Evolutionary conservation across 1,140 invertebrate species (phyloP).

Genomic region (Aphis craccivora): DNA sequence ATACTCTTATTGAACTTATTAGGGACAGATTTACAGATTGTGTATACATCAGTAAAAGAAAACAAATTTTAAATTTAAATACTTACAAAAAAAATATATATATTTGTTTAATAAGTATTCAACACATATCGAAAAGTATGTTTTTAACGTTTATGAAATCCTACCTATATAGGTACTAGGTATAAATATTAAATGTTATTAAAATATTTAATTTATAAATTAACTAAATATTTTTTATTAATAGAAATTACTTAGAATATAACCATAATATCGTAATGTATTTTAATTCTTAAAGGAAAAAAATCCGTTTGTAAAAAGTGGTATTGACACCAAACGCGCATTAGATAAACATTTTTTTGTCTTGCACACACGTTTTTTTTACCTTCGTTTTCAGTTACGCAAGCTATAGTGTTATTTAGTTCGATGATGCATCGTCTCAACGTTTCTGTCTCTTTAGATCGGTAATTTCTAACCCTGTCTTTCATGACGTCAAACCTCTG

Average conservation of each 20-base stretch:
- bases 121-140: not conserved
- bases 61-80: not conserved
- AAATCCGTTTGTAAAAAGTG: not conserved
- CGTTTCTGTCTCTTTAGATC: constrained; percentile 20
- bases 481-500: constrained; percentile 30
- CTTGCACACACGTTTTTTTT: not conserved
- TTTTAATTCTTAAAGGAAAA: not conserved
- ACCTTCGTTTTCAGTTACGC: constrained; percentile 35
- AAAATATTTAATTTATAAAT: not conserved
- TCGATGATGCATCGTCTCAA: constrained; percentile 26
- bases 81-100: not conserved
- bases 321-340: not conserved
- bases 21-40: too few species aligned
- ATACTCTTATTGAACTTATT: too few species aligned
- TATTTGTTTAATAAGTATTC: not conserved
- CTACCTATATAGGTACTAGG: too few species aligned
- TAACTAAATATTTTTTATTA: not conserved
- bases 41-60: too few species aligned
- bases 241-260: too few species aligned
- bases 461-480: constrained; percentile 24
- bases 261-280: not conserved
- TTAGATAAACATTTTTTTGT: too few species aligned
- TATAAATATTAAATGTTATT: not conserved
- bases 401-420: not conserved
- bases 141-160: not conserved